These are phyloP conservation scores for Arothron firmamentum DNA, from an alignment of 2,113 vertebrate genomes.

Conservation along the genomic window DNA sequence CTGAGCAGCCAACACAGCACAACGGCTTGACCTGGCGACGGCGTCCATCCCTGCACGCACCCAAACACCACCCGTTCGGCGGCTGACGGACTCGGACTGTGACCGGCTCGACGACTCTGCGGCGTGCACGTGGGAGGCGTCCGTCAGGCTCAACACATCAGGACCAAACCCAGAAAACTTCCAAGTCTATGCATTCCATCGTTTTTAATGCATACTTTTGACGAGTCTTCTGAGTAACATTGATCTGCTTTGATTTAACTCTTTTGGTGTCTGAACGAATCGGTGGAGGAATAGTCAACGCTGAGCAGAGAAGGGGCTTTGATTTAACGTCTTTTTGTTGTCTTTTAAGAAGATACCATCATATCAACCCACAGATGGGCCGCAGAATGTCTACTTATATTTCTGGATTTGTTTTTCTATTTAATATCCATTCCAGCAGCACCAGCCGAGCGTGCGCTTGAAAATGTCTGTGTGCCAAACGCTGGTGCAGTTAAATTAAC, in stretches of 20 bases:
- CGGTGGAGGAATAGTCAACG: not conserved
- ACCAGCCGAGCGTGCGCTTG: conserved; percentile 49
- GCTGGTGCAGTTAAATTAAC: conserved; percentile 19
- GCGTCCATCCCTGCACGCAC: conserved; percentile 31
- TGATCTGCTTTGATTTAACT: conserved; percentile 12
- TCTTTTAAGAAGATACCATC: no score
- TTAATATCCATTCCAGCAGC: conserved; percentile 47
- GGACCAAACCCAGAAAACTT: conserved; percentile 53
- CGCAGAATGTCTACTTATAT: no score
- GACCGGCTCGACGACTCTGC: conserved; percentile 22
- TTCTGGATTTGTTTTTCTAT: conserved; percentile 17
- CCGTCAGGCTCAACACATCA: conserved; percentile 30
- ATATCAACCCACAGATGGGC: no score
- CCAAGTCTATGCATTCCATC: conserved; percentile 52
- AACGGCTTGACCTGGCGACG: conserved; percentile 18
- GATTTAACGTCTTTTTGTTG: no score
- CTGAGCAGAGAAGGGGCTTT: not conserved
- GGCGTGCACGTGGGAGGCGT: conserved; percentile 7
- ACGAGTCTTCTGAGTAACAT: conserved; percentile 22
- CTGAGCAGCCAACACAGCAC: conserved; percentile 17
- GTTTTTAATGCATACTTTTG: conserved; percentile 24
- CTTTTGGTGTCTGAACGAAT: conserved; percentile 26
- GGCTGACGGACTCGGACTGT: conserved; percentile 1
- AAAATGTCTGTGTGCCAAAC: conserved; percentile 60
- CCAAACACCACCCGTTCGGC: conserved; percentile 16